Evolutionary conservation across 35 echinoderm and acorn worm species (phyloP).

Genomic region (Strongylocentrotus purpuratus): DNA sequence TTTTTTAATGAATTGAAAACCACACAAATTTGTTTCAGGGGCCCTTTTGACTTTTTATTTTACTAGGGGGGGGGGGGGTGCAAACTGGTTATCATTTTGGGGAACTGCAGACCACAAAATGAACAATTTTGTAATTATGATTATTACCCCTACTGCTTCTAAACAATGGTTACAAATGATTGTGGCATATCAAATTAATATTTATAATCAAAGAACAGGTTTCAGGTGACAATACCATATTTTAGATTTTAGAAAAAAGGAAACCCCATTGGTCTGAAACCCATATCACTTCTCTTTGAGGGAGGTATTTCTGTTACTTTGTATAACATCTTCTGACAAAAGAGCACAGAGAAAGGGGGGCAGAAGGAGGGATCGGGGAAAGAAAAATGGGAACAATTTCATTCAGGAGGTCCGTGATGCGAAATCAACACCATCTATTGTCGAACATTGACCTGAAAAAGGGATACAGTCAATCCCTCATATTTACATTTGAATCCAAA

Average conservation of each 20-base stretch:
- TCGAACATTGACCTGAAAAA: background rate
- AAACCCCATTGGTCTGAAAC: background rate
- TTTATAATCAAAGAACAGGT: background rate
- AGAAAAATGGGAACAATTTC: background rate
- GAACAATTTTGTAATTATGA: no score
- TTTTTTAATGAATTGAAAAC: no score
- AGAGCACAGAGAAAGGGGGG: background rate
- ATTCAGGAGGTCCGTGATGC: background rate
- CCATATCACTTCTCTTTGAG: background rate
- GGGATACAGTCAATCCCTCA: background rate
- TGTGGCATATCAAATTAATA: background rate
- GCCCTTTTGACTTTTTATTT: no score
- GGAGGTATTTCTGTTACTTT: background rate
- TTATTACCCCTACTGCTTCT: no score
- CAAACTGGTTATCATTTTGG: no score
- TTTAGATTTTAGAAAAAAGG: background rate
- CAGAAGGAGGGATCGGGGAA: background rate
- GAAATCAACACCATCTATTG: background rate
- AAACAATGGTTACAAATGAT: background rate
- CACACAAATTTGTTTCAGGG: no score
- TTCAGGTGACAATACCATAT: background rate
- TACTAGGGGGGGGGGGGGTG: no score
- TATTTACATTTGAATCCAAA: conserved; percentile 19
- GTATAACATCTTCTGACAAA: background rate
- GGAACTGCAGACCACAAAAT: no score